Evolutionary conservation across 2,113 vertebrate genomes (phyloP).

Genomic region (Raja brachyura): DNA sequence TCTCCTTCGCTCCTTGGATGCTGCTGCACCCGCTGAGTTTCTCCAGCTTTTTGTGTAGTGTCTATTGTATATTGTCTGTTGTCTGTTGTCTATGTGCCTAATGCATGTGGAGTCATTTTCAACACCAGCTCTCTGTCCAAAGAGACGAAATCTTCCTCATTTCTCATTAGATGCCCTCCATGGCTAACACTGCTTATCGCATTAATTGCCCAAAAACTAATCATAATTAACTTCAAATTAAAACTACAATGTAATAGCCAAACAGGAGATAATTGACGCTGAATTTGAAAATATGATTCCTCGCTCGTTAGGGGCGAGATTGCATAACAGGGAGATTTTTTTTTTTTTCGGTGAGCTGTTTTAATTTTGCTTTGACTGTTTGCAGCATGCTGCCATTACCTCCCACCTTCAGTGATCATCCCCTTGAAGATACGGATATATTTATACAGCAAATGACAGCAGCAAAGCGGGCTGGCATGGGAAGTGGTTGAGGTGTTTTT

Average conservation of each 20-base stretch:
- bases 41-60: too few species aligned
- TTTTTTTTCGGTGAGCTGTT: background rate
- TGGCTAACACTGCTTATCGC: background rate
- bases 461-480: background rate
- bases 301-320: background rate
- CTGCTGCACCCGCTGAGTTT: too few species aligned
- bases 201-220: background rate
- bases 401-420: background rate
- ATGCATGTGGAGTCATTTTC: background rate
- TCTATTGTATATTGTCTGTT: too few species aligned
- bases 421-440: background rate
- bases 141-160: background rate
- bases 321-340: background rate
- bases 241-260: background rate
- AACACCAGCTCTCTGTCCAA: background rate
- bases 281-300: slow-evolving; percentile 7
- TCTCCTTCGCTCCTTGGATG: too few species aligned
- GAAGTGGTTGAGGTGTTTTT: background rate
- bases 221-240: background rate
- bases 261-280: background rate
- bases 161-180: background rate
- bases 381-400: background rate
- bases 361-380: background rate
- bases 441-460: background rate
- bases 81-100: background rate